Conservation (phyloP, 2,888 invertebrate species). For the Chironomus riparius region DNA sequence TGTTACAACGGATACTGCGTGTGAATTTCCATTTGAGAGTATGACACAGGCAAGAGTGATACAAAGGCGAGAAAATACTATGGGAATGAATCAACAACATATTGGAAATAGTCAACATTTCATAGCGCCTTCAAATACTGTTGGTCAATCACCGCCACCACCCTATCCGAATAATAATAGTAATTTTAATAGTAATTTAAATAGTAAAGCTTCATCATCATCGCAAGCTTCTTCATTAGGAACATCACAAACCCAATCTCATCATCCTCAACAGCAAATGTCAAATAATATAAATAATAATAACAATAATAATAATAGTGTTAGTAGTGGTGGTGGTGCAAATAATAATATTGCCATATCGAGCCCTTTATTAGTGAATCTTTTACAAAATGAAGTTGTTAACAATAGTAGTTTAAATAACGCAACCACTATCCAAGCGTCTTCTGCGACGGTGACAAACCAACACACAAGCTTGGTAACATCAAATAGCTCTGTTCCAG, state of each 20-base stretch:
- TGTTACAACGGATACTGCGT: slow-evolving; percentile 44
- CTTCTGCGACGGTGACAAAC: slow-evolving; percentile 34
- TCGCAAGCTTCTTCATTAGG: slow-evolving; percentile 15
- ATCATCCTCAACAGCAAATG: slow-evolving; percentile 27
- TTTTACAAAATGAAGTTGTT: slow-evolving; percentile 73
- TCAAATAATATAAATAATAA: not conserved
- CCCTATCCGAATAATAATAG: slow-evolving; percentile 30
- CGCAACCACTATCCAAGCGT: slow-evolving; percentile 28
- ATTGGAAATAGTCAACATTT: slow-evolving; percentile 28
- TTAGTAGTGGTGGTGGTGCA: slow-evolving; percentile 31
- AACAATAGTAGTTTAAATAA: slow-evolving; percentile 28
- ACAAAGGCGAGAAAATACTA: slow-evolving; percentile 59
- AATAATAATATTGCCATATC: slow-evolving; percentile 60
- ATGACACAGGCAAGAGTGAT: slow-evolving; percentile 85
- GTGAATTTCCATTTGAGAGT: slow-evolving; percentile 77
- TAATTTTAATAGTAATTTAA: slow-evolving; percentile 14
- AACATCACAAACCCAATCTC: slow-evolving; percentile 33
- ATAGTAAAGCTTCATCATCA: slow-evolving; percentile 6
- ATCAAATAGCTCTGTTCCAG: slow-evolving; percentile 31
- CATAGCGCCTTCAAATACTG: slow-evolving; percentile 29
- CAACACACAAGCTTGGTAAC: slow-evolving; percentile 32
- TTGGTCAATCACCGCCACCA: slow-evolving; percentile 38
- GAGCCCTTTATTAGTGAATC: slow-evolving; percentile 83
- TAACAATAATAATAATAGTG: not conserved
- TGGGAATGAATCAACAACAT: slow-evolving; percentile 38